Conservation (phyloP, 2,797 vertebrate genomes). For the Oceanodroma leucorhoa region DNA sequence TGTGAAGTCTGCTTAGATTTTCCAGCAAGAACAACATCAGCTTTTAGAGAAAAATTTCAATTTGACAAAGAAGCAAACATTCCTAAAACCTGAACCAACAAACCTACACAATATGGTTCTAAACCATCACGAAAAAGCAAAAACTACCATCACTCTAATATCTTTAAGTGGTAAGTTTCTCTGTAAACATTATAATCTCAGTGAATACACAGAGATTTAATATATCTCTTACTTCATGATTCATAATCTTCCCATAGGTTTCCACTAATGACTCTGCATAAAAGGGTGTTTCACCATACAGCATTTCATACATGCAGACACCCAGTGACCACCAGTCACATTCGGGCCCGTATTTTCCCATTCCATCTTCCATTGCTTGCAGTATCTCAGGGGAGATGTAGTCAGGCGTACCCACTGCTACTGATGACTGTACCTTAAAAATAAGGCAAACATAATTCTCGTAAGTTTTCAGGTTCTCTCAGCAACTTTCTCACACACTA, state of each 20-base stretch:
- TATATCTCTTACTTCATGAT: conserved; percentile 87
- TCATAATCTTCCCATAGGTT: conserved; percentile 99
- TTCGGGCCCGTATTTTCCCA: conserved; percentile 94
- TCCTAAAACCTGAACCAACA: background rate
- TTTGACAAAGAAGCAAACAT: background rate
- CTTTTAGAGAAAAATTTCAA: background rate
- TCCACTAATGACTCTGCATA: conserved; percentile 96
- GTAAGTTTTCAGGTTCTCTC: background rate
- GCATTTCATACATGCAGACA: conserved; percentile 98
- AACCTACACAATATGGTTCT: background rate
- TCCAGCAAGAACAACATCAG: background rate
- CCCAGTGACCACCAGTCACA: conserved; percentile 99
- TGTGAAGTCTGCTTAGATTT: background rate
- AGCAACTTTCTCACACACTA: background rate
- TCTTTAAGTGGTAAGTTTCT: background rate
- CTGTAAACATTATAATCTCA: background rate
- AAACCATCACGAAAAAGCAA: background rate
- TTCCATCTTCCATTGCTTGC: conserved; percentile 98
- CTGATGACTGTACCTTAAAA: conserved; percentile 92
- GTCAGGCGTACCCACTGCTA: conserved; percentile 95
- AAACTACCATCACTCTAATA: background rate
- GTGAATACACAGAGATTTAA: background rate
- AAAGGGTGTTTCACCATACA: conserved; percentile 95
- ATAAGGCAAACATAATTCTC: background rate
- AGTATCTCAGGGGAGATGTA: conserved; percentile 98